phyloP scores from a whole-genome alignment of 2,888 invertebrate genomes.

The Danaus chrysippus region DNA sequence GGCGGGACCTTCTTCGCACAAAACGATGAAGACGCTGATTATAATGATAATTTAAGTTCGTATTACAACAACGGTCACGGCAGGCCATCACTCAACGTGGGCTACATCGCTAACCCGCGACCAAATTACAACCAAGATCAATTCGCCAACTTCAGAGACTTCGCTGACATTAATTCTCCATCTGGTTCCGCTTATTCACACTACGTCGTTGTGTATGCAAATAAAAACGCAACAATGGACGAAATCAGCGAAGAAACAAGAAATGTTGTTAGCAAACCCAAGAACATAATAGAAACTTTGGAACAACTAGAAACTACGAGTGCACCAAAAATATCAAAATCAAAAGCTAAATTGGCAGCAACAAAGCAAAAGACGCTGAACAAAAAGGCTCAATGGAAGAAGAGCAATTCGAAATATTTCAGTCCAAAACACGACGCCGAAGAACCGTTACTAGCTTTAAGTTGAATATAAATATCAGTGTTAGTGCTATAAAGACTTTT shows the following conservation, averaged over 20 bases:
- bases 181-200: conserved; percentile 89
- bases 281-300: conserved; percentile 90
- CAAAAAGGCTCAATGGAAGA: conserved; percentile 73
- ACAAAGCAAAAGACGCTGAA: conserved; percentile 64
- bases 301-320: conserved; percentile 82
- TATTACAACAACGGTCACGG: conserved; percentile 85
- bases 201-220: conserved; percentile 90
- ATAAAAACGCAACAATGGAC: conserved; percentile 84
- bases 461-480: conserved; percentile 71
- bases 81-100: conserved; percentile 81
- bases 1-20: conserved; percentile 92
- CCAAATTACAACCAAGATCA: conserved; percentile 89
- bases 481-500: conserved; percentile 60
- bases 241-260: conserved; percentile 70
- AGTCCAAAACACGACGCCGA: conserved; percentile 74
- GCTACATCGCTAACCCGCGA: conserved; percentile 83
- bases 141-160: conserved; percentile 93
- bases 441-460: conserved; percentile 83
- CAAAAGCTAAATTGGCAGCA: conserved; percentile 82
- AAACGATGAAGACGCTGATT: conserved; percentile 82
- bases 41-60: conserved; percentile 79
- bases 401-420: conserved; percentile 56
- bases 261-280: conserved; percentile 78
- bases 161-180: conserved; percentile 90
- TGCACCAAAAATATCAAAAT: conserved; percentile 75